Evolutionary conservation across 2,888 invertebrate genomes (phyloP).

Genomic region (Tinea trinotella): DNA sequence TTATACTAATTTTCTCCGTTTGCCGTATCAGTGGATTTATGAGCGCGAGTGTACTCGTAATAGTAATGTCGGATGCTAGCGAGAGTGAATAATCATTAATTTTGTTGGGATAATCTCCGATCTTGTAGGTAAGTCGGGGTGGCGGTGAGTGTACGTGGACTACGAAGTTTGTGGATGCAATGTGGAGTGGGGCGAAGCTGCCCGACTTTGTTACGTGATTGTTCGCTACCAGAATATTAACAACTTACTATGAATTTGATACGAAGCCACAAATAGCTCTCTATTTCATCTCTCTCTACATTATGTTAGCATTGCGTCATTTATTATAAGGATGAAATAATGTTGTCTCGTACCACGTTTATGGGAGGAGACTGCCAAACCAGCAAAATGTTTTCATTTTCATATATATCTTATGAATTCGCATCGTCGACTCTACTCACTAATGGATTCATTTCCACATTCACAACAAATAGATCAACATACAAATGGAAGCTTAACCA

Average conservation of each 20-base stretch:
- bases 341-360: neutral
- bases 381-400: neutral
- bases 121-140: constrained; percentile 4
- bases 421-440: neutral
- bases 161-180: neutral
- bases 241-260: constrained; percentile 12
- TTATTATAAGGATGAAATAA: neutral
- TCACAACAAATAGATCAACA: no score
- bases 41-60: constrained; percentile 2
- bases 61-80: constrained; percentile 6
- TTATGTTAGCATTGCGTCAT: constrained; percentile 10
- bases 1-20: constrained; percentile 7
- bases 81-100: constrained; percentile 16
- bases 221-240: constrained; percentile 15
- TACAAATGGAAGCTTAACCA: no score
- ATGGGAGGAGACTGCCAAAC: neutral
- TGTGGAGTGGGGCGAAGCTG: neutral
- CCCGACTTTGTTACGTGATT: constrained; percentile 13
- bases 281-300: constrained; percentile 10
- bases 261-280: constrained; percentile 12
- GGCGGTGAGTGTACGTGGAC: neutral
- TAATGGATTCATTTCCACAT: neutral
- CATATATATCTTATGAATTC: neutral
- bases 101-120: constrained; percentile 16
- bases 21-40: constrained; percentile 4